These are phyloP conservation scores for Morinoia aosen DNA, from an alignment of 2,888 invertebrate genomes.

Conservation along the genomic window DNA sequence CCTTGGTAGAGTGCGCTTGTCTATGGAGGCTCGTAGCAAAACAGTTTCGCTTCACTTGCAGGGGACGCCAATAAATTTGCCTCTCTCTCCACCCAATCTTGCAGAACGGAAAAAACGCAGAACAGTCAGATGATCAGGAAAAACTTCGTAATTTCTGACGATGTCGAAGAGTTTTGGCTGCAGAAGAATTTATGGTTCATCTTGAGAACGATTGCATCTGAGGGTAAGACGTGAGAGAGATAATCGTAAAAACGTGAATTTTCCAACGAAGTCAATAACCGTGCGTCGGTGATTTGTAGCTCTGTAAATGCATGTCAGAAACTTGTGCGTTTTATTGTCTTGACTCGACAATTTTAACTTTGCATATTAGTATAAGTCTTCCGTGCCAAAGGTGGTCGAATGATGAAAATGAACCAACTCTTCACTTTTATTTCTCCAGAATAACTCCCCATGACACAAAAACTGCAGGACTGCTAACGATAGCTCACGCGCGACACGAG, in stretches of 20 bases:
- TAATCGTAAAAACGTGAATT: neutral
- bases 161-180: slow-evolving; percentile 27
- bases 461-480: too few relatives aligned
- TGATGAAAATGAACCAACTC: too few relatives aligned
- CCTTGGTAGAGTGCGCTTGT: neutral
- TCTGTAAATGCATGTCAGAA: neutral
- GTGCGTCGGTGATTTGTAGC: neutral
- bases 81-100: neutral
- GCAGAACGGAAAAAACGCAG: slow-evolving; percentile 1
- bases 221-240: neutral
- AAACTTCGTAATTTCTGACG: slow-evolving; percentile 20
- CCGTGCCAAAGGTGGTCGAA: too few relatives aligned
- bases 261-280: neutral
- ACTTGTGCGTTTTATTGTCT: neutral
- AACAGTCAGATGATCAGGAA: slow-evolving; percentile 37
- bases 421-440: too few relatives aligned
- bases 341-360: neutral
- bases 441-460: too few relatives aligned
- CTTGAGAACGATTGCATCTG: slow-evolving; percentile 21
- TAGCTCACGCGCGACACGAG: too few relatives aligned
- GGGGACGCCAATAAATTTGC: slow-evolving; percentile 21
- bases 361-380: neutral
- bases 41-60: slow-evolving; percentile 1
- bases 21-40: neutral
- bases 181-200: neutral